These are phyloP conservation scores for Chrysotoxum bicinctum DNA, from an alignment of 2,888 invertebrate genomes.

Conservation along the genomic window DNA sequence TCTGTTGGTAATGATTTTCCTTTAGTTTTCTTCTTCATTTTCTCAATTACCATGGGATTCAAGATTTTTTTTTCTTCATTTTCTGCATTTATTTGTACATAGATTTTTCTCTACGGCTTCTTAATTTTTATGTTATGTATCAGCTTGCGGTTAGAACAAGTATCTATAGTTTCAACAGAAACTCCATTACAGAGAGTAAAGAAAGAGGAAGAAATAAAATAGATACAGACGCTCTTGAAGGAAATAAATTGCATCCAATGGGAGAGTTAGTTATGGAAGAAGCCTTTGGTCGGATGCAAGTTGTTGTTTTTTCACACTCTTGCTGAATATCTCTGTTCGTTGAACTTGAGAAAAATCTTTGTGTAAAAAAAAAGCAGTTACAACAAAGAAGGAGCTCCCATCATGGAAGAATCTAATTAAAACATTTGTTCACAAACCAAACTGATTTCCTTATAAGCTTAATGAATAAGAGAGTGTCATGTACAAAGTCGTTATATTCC, in stretches of 20 bases:
- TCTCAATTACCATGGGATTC: constrained; percentile 45
- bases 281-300: constrained; percentile 20
- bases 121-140: constrained; percentile 42
- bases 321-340: constrained; percentile 58
- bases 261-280: constrained; percentile 9
- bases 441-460: background rate
- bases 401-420: constrained; percentile 10
- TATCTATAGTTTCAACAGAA: constrained; percentile 21
- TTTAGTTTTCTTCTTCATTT: constrained; percentile 35
- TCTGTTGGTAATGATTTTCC: constrained; percentile 64
- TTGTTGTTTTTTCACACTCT: constrained; percentile 34
- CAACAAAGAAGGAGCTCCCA: background rate
- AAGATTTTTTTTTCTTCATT: constrained; percentile 18
- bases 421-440: background rate
- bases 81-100: constrained; percentile 29
- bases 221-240: constrained; percentile 48
- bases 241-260: constrained; percentile 67
- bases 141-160: constrained; percentile 54
- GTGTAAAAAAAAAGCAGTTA: background rate
- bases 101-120: constrained; percentile 19
- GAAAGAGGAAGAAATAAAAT: constrained; percentile 25
- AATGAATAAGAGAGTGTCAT: background rate
- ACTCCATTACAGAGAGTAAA: background rate
- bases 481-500: constrained; percentile 46
- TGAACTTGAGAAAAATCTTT: constrained; percentile 50